Conservation (phyloP, 2,797 vertebrate species). For the Lepilemur ruficaudatus region DNA sequence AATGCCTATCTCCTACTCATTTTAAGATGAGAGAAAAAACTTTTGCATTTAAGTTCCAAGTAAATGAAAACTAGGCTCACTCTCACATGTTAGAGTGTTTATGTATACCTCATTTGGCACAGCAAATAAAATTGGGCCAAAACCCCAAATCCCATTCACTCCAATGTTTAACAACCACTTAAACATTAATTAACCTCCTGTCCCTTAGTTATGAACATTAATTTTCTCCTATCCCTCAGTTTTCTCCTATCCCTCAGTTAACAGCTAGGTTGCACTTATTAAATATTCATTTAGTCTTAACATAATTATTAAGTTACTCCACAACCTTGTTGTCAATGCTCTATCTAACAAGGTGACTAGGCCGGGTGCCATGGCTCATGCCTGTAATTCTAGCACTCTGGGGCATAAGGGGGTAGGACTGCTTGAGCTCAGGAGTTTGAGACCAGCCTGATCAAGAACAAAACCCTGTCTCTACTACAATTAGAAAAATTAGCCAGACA, state of each 20-base stretch:
- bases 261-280: background rate
- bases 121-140: background rate
- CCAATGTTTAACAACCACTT: background rate
- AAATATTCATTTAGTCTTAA: slow-evolving; percentile 44
- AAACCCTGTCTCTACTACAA: too few relatives aligned
- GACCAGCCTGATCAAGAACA: too few relatives aligned
- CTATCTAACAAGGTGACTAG: background rate
- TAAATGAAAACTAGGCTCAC: background rate
- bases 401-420: too few relatives aligned
- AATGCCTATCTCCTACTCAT: background rate
- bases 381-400: too few relatives aligned
- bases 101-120: background rate
- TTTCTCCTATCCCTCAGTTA: background rate
- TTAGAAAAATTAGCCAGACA: too few relatives aligned
- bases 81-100: background rate
- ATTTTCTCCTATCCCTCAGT: background rate
- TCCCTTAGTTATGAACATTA: background rate
- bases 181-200: background rate
- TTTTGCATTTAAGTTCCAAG: background rate
- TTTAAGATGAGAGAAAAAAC: background rate
- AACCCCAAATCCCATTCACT: background rate
- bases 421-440: too few relatives aligned
- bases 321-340: background rate
- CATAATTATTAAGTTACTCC: slow-evolving; percentile 30
- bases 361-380: too few relatives aligned